Conservation (phyloP, 30 jellyfish, hydroid and myxozoan genomes). For the Aurelia aurita region DNA sequence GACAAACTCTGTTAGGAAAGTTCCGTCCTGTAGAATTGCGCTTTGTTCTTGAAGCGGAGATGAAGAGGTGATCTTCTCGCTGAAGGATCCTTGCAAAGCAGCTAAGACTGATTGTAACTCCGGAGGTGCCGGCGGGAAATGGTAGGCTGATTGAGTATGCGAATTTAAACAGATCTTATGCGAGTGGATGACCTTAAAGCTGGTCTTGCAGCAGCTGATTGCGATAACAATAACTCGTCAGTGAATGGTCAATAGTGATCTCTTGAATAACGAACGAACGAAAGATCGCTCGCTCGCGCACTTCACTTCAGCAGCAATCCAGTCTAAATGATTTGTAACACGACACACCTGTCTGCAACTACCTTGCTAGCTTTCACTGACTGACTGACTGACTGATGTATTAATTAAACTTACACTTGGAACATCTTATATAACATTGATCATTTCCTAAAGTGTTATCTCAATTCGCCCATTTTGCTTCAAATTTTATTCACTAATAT, state of each 20-base stretch:
- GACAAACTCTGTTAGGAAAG: constrained; percentile 6
- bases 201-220: constrained; percentile 15
- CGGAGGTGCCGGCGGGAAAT: constrained; percentile 12
- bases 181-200: too few relatives aligned
- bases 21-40: constrained; percentile 5
- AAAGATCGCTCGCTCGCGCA: too few relatives aligned
- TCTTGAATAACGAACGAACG: too few relatives aligned
- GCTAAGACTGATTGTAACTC: background rate
- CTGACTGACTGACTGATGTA: background rate
- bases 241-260: background rate
- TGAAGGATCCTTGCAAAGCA: too few relatives aligned
- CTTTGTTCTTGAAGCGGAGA: constrained; percentile 51
- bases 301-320: too few relatives aligned
- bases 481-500: too few relatives aligned
- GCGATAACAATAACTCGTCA: constrained; percentile 25
- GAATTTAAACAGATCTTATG: background rate
- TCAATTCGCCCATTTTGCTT: too few relatives aligned
- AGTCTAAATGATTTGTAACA: constrained; percentile 12
- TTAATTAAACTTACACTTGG: background rate
- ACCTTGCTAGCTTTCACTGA: too few relatives aligned
- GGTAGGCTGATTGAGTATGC: constrained; percentile 3
- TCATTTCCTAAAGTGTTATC: too few relatives aligned
- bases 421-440: too few relatives aligned
- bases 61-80: constrained; percentile 5
- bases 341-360: constrained; percentile 4